Percentiles rank a stretch among this genome's conserved stretches.
phyloP scores from a whole-genome alignment of 2,888 invertebrate species.

The Lasioglossum pauxillum region DNA sequence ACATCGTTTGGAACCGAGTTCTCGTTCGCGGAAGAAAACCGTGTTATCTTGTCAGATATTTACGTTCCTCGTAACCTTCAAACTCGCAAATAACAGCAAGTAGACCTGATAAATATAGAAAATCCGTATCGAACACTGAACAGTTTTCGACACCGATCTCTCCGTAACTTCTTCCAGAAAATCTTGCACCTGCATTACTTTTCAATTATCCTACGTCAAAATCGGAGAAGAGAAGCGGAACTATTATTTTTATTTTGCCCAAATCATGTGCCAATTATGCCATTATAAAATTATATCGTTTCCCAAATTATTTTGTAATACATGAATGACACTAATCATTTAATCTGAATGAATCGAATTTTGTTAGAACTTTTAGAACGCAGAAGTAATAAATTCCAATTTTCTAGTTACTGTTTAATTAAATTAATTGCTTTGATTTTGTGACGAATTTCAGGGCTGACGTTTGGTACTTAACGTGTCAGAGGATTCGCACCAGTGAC shows the following conservation, averaged over 20 bases:
- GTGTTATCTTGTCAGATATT: conserved; percentile 18
- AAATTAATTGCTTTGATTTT: neutral
- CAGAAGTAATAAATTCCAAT: neutral
- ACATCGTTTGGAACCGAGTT: neutral
- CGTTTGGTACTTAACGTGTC: neutral
- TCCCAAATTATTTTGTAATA: too few species aligned
- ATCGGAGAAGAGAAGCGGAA: neutral
- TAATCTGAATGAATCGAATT: neutral
- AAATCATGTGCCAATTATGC: too few species aligned
- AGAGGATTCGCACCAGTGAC: neutral
- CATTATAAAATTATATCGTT: too few species aligned
- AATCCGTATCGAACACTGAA: neutral
- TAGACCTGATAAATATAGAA: neutral
- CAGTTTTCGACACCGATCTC: neutral
- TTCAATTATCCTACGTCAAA: neutral
- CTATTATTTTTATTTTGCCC: too few species aligned
- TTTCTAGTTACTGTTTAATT: neutral
- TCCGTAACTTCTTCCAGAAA: neutral
- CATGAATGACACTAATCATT: neutral
- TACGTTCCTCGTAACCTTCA: conserved; percentile 9
- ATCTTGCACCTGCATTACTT: neutral
- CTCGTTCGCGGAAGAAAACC: neutral
- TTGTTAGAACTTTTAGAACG: neutral
- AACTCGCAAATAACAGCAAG: neutral
- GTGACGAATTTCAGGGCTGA: neutral